Base-by-base conservation (phyloP, 1,140 invertebrate species). In the Matsumurasca onukii region DNA sequence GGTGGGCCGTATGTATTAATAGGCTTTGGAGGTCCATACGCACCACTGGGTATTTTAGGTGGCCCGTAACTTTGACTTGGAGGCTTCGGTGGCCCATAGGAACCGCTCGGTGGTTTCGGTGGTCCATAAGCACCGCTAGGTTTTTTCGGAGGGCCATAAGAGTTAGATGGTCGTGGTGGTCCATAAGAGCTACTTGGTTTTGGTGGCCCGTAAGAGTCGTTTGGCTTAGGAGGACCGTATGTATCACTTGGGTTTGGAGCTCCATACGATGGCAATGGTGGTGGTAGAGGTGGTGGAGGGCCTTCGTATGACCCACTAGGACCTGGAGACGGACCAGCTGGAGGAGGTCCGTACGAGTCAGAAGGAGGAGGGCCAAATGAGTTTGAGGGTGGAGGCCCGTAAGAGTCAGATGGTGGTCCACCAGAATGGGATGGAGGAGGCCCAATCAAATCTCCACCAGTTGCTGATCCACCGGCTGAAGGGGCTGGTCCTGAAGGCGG, bases 221-320 rank as follows among this genome's bases (percentile, higher is more conserved):
- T 66, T 20, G 63, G 71, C 59, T 27, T 55, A 34, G 71, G 73
- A 34, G 67, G 66, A 24, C 73, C 73, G 57, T 73, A 73, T 15
- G 69, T 55, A 27, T 52, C 64, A 69, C 67, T 70, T 39, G 69
- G 52, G n/a, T n/a, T n/a, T n/a, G n/a, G 66, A 25, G 66, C 52
- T 22, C 66, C 66, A 66, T 34, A 48, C 2, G 62, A 49, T 51
- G 68, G 65, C 15, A 45, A 15, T 1, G 80, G 68, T 25, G 77
- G 76, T 12, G 86, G 82, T 13, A 84, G 83, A 29, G 80, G 68
- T 22, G 77, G 76, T 9, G 86, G 82, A 13, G 85, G 83, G 24
- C 81, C 81, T 22, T 84, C 84, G 66, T 86, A 51, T 67, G 29
- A 30, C 1, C 39, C 27, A 66, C 51, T 31, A 5, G 62, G 29